Conservation (phyloP, 2,888 invertebrate genomes). For the Hymenopus coronatus region DNA sequence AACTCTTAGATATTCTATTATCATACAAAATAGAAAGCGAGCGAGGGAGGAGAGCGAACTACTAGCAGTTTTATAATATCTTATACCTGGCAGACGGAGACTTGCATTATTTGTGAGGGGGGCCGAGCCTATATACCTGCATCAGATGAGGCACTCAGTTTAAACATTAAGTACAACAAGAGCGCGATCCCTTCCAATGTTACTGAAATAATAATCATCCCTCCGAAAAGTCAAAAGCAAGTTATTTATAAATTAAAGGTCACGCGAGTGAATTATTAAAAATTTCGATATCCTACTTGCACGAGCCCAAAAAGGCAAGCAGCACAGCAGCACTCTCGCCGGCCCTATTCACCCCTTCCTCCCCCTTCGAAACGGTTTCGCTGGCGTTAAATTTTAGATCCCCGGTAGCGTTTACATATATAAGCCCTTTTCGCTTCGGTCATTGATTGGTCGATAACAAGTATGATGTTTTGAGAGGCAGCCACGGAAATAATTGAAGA, state of each 20-base stretch:
- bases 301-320: constrained; percentile 2
- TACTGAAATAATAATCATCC: constrained; percentile 32
- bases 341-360: no score
- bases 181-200: constrained; percentile 31
- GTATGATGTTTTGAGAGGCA: constrained; percentile 14
- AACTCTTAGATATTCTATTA: constrained; percentile 36
- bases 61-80: constrained; percentile 32
- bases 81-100: constrained; percentile 31
- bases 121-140: constrained; percentile 27
- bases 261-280: constrained; percentile 32
- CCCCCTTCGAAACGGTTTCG: not conserved
- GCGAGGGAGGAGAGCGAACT: constrained; percentile 7
- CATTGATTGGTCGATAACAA: constrained; percentile 27
- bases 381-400: constrained; percentile 26
- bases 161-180: constrained; percentile 35
- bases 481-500: constrained; percentile 13
- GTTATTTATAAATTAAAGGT: constrained; percentile 35
- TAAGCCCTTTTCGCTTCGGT: constrained; percentile 2
- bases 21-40: constrained; percentile 34
- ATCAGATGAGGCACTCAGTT: constrained; percentile 26
- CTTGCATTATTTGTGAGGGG: constrained; percentile 29
- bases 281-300: constrained; percentile 31
- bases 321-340: not conserved
- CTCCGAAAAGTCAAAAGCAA: constrained; percentile 35
- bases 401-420: constrained; percentile 7